Conservation (phyloP, 1,140 invertebrate species). For the Zaprionus gabonicus region DNA sequence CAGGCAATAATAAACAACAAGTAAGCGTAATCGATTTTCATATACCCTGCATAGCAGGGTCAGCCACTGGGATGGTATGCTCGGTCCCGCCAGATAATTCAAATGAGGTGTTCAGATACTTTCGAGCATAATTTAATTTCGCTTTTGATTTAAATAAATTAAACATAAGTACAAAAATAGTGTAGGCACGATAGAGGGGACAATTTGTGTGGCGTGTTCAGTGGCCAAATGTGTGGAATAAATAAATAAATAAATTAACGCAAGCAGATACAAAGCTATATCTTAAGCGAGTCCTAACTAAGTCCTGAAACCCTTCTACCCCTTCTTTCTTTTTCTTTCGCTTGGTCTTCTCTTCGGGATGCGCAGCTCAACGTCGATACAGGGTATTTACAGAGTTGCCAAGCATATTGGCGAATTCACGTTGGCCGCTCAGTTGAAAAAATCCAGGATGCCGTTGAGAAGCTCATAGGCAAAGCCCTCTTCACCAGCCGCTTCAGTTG, state of each 20-base stretch:
- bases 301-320: conserved; percentile 20
- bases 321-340: background rate
- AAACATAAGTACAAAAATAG: conserved; percentile 30
- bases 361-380: conserved; percentile 59
- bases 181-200: conserved; percentile 10
- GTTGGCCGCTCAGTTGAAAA: conserved; percentile 81
- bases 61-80: background rate
- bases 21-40: background rate
- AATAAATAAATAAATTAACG: conserved; percentile 63
- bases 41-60: background rate
- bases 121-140: conserved; percentile 51
- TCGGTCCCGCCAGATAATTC: background rate
- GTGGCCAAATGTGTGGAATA: conserved; percentile 45
- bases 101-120: conserved; percentile 5
- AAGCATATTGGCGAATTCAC: conserved; percentile 73
- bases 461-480: conserved; percentile 75
- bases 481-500: conserved; percentile 55
- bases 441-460: conserved; percentile 80
- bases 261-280: conserved; percentile 23
- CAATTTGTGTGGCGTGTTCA: conserved; percentile 9
- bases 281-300: conserved; percentile 35
- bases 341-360: conserved; percentile 6
- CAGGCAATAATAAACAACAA: background rate
- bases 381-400: conserved; percentile 83
- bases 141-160: conserved; percentile 55